Base-by-base conservation (phyloP, 2,113 vertebrate species). In the Vireo altiloquus region DNA sequence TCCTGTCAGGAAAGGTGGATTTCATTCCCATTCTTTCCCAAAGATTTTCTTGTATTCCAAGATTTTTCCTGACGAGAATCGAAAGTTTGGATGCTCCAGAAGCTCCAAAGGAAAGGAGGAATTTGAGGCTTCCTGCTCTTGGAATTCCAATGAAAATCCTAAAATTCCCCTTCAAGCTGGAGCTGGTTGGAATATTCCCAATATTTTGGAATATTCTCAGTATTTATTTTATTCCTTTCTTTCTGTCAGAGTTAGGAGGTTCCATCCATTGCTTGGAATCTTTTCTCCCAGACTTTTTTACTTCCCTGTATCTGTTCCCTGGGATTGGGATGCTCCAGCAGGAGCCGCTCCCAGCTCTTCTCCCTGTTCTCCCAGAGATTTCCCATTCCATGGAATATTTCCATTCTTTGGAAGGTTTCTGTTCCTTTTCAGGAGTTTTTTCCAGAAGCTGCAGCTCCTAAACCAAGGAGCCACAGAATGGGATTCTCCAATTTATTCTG, bases 141-240 rank as follows among this genome's bases (percentile, higher is more conserved):
- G 54, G 37, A 49, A 63, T 94, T 57, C 4, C 97, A 95, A 95
- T 91, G 89, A 93, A 94, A 97, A 82, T 92, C 66, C 12, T 18
- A 61, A 42, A 71, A 1, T 52, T 90, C 39, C 74, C 53, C 18
- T 8, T 22, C 28, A 11, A 72, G 13, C 25, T 65, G 25, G 30
- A 88, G 37, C 40, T 13, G 7, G 11, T 46, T 84, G 8, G 25
- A 82, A 94, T 23, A 68, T 37, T 61, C 53, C 53, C 18, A 54
- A 12, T 53, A 30, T 19, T 31, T 53, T 31, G 17, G 28, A 53
- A 53, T 33, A 54, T 54, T 54, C 91, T 39, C 65, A 1, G 4
- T 44, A 5, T 52, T 37, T 39, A 19, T 28, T 27, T 28, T 4
- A 40, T 27, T 54, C 50, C 57, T 42, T n/a, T 12, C 31, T n/a